A percentile compares a stretch with the other conserved stretches of the same genome.
phyloP scores from a whole-genome alignment of 2,113 vertebrate genomes.

The Cygnus atratus region DNA sequence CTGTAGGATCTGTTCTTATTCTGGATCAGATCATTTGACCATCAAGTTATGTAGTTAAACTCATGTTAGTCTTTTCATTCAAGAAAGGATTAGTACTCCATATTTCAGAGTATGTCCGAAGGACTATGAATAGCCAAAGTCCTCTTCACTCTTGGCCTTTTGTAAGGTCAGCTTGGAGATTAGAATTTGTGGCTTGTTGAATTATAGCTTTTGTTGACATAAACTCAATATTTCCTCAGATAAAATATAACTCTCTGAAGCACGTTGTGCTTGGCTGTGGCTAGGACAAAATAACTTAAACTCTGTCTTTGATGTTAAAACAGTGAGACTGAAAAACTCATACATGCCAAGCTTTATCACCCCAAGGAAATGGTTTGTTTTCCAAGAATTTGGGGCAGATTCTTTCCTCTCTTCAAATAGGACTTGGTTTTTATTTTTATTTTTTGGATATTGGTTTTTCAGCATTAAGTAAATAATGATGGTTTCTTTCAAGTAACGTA shows the following conservation, averaged over 20 bases:
- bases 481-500: slow-evolving; percentile 20
- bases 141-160: not conserved
- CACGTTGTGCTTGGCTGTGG: slow-evolving; percentile 25
- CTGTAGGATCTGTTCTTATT: not conserved
- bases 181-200: not conserved
- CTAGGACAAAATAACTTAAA: slow-evolving; percentile 31
- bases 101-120: not conserved
- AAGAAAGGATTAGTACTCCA: not conserved
- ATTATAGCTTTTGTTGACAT: slow-evolving; percentile 7
- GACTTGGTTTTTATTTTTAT: not conserved
- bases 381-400: slow-evolving; percentile 11
- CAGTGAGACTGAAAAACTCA: not conserved
- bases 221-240: not conserved
- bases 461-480: slow-evolving; percentile 8
- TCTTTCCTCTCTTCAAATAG: not conserved
- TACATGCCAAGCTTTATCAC: not conserved
- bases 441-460: not conserved
- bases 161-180: not conserved
- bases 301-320: slow-evolving; percentile 9
- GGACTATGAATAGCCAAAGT: not conserved
- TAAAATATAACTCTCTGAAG: slow-evolving; percentile 32
- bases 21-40: not conserved
- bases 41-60: not conserved
- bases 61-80: not conserved
- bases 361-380: not conserved